Base-by-base conservation (phyloP, 2,113 vertebrate species). In the Halichoeres trimaculatus region DNA sequence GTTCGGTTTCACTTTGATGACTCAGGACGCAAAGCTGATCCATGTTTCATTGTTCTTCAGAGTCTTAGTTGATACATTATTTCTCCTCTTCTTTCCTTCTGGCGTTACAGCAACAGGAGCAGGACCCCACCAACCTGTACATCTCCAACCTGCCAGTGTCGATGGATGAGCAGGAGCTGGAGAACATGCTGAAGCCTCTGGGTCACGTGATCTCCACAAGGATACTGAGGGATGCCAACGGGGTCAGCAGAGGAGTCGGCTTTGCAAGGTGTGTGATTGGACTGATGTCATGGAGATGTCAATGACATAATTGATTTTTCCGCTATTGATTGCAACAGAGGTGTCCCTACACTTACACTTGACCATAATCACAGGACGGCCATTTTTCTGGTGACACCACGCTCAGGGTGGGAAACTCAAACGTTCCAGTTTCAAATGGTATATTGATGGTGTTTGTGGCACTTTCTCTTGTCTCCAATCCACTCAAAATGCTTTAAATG, bases 121-220 rank as follows among this genome's bases (percentile, higher is more conserved):
- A 98, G 94, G 97, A 98, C 84, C 97, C 97, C 85, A 98, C 97
- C 80, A 98, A 98, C 91, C 94, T 98, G 72, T 98, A 98, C 93
- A 98, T 98, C 93, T 98, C 97, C 88, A 98, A 98, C 92, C 94
- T 98, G 88, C 97, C 97, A 0, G 94, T 98, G 87, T 98, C 97
- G 47, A 98, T 98, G 97, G 97, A 98, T 68, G 97, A 98, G 84
- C 97, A 98, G 92, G 97, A 98, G 87, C 94, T 98, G 89, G 97
- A 98, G 94, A 97, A 96, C 74, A 98, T 98, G 97, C 94, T 98
- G 89, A 98, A 98, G 91, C 97, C 97, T 47, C 96, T 97, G 55
- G 97, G 97, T 85, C 97, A 98, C 41, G 97, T 98, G 85, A 98
- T 98, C 93, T 98, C 97, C 86, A 98, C 97, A 52, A 94, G 97